Evolutionary conservation across 92 coral and sea anemone genomes (phyloP), one percentile per base, ranked within the genome.

Genomic region (Virgularia gustaviana): DNA sequence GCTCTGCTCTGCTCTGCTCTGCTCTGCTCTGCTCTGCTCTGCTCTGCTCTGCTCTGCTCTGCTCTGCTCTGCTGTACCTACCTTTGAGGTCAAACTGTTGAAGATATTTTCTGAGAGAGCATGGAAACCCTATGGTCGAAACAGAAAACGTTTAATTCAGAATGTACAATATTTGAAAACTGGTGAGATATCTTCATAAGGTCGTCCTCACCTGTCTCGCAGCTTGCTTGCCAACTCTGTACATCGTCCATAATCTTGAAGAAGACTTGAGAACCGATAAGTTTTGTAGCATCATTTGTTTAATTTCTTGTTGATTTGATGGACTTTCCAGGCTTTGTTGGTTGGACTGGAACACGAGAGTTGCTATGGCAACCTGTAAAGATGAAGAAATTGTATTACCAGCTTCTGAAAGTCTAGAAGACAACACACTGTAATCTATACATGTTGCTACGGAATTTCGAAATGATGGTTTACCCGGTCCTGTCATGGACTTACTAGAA

Each of bases 151-250:
- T 63, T 12, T 19, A 55, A 4, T n/a, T 24, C 30, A 24, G 16
- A 6, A 29, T 29, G n/a, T n/a, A n/a, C n/a, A n/a, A n/a, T n/a
- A n/a, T n/a, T n/a, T n/a, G n/a, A n/a, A n/a, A n/a, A n/a, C n/a
- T n/a, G n/a, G n/a, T n/a, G n/a, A n/a, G n/a, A n/a, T n/a, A n/a
- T 39, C 45, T 39, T 39, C 45, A 39, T 15, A 39, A n/a, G n/a
- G n/a, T n/a, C n/a, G n/a, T n/a, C n/a, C 27, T 22, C 70, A 90
- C 97, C 95, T 78, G 90, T 81, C 97, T 88, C 31, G 90, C 82
- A 2, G 97, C 97, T 70, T 88, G 97, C 45, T 89, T 84, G 29
- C 86, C 96, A 27, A 89, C 85, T 72, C 97, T 90, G 67, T 86
- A 91, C 72, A 78, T 82, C 55, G 86, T 85, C 97, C 97, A 91